Evolutionary conservation across 1,140 invertebrate species (phyloP).

Genomic region (Cotesia typhae): DNA sequence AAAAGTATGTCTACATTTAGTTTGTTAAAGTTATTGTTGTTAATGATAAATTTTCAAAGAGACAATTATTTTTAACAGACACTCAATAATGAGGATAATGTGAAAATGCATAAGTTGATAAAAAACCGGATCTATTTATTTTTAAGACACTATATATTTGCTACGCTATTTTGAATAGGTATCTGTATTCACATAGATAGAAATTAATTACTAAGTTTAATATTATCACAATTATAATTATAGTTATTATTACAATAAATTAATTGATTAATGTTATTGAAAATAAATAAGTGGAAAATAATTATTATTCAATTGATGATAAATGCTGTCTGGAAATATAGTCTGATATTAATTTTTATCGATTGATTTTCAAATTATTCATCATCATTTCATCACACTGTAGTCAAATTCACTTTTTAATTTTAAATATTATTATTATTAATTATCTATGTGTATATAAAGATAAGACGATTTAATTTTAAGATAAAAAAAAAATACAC

Average conservation of each 20-base stretch:
- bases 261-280: no score
- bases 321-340: no score
- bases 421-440: slow-evolving; percentile 14
- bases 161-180: slow-evolving; percentile 24
- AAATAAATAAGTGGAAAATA: no score
- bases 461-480: slow-evolving; percentile 57
- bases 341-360: neutral
- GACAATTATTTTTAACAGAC: no score
- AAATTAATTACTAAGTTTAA: slow-evolving; percentile 20
- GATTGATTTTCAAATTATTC: slow-evolving; percentile 1
- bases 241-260: neutral
- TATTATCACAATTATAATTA: slow-evolving; percentile 5
- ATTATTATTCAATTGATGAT: neutral
- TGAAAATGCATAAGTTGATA: neutral
- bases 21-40: no score
- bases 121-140: no score
- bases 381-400: slow-evolving; percentile 19
- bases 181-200: slow-evolving; percentile 34
- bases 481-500: slow-evolving; percentile 60
- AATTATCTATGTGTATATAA: slow-evolving; percentile 64
- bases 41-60: no score
- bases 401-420: slow-evolving; percentile 30
- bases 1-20: no score
- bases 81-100: no score
- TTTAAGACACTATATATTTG: neutral